Base-by-base conservation (phyloP, 2,113 vertebrate genomes). In the Notothenia coriiceps region DNA sequence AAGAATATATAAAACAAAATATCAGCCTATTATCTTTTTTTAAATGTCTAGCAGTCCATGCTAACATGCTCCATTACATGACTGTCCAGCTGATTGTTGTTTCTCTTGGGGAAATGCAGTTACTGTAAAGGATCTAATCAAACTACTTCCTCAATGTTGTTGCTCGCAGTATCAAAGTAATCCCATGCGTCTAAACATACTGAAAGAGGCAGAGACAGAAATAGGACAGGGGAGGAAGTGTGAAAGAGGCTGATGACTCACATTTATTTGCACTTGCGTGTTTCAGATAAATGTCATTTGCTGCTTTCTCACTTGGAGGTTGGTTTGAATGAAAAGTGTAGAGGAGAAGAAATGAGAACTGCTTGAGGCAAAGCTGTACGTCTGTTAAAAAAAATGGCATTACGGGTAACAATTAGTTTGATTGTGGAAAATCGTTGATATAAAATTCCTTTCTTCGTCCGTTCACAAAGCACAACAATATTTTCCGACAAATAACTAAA, bases 191-290 rank as follows among this genome's bases (percentile, higher is more conserved):
- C 40, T 29, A 9, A 65, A 62, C 50, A 14, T 22, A 62, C 62
- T 40, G 51, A 73, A 40, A 69, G 54, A 43, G 56, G 51, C 33
- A 40, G 74, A 75, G 54, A 56, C 74, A 79, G 12, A 81, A 85
- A 89, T 79, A 83, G 68, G 65, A 56, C 50, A 54, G 51, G 59
- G 62, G 74, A 88, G 79, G 88, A 89, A 81, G 84, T 89, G 88
- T 65, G 71, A 82, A 76, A 60, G 55, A 44, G 64, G 73, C 71
- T 25, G 77, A 84, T 84, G 79, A 88, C 67, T 84, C 78, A 70
- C 74, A 74, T 57, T 20, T 49, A 59, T 66, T 65, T 71, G 70
- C 86, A 56, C 80, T 81, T 65, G 51, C 50, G 66, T 77, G 63
- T 76, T 74, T 85, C 60, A 25, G 68, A 77, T 63, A 62, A 80